Conservation (phyloP, 2,113 vertebrate species). For the Cynopterus brachyotis region DNA sequence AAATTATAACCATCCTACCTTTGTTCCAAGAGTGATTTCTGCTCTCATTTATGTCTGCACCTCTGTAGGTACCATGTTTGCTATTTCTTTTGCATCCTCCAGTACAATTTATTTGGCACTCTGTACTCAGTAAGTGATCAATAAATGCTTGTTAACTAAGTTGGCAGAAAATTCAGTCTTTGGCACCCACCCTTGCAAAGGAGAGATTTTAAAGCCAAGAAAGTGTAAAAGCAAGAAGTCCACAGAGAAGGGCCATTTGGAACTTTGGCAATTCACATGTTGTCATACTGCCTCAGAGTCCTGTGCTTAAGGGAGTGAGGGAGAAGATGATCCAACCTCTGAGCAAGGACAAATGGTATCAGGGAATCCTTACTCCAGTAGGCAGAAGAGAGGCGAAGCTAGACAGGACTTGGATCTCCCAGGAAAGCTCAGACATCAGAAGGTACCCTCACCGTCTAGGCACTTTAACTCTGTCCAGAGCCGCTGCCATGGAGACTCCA, state of each 20-base stretch:
- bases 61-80: neutral
- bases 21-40: neutral
- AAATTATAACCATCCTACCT: neutral
- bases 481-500: neutral
- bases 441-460: neutral
- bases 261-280: neutral
- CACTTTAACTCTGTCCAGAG: neutral
- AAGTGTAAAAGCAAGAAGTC: conserved; percentile 41
- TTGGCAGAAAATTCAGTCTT: conserved; percentile 16
- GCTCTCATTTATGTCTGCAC: neutral
- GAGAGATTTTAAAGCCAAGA: conserved; percentile 4
- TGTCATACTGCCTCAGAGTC: neutral
- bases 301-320: neutral
- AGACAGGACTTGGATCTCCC: neutral
- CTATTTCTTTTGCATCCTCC: neutral
- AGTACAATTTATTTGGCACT: neutral
- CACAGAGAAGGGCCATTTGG: conserved; percentile 32
- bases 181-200: conserved; percentile 47
- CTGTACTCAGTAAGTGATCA: conserved; percentile 44
- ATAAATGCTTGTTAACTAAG: conserved; percentile 48
- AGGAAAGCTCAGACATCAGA: neutral
- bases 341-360: conserved; percentile 14
- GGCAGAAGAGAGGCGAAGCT: neutral
- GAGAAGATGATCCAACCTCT: neutral
- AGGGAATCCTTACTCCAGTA: neutral